Conservation (phyloP, 2,888 invertebrate genomes). For the Drosophila fulvimacula region DNA sequence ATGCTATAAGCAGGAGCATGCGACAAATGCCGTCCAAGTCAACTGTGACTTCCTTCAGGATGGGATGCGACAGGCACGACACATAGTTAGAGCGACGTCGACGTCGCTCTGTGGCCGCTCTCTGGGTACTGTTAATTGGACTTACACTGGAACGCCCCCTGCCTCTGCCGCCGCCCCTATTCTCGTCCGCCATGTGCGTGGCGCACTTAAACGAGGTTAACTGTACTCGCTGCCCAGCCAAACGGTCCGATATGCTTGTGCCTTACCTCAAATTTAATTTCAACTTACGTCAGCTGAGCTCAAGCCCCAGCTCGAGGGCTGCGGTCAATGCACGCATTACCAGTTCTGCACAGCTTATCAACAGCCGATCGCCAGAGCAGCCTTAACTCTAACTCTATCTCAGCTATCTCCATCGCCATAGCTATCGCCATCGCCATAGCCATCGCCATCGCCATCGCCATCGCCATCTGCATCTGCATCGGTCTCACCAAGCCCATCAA, state of each 20-base stretch:
- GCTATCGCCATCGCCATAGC: conserved; percentile 17
- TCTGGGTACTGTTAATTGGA: conserved; percentile 74
- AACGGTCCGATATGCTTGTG: conserved; percentile 38
- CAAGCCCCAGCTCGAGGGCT: conserved; percentile 56
- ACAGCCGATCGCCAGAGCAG: conserved; percentile 57
- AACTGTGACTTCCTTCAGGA: conserved; percentile 76
- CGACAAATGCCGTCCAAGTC: conserved; percentile 72
- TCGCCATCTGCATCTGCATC: conserved; percentile 41
- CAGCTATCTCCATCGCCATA: conserved; percentile 14
- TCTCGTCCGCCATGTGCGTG: conserved; percentile 62
- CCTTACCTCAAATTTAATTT: conserved; percentile 73
- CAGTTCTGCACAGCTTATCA: conserved; percentile 70
- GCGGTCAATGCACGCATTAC: conserved; percentile 79
- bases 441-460: conserved; percentile 38
- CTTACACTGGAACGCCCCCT: conserved; percentile 62
- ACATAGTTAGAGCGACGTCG: conserved; percentile 51
- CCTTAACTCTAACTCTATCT: conserved; percentile 18
- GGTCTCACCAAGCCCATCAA: conserved; percentile 63
- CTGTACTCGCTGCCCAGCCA: conserved; percentile 68
- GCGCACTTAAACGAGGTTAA: conserved; percentile 79
- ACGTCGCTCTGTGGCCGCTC: conserved; percentile 48
- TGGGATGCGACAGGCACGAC: conserved; percentile 57
- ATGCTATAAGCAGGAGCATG: conserved; percentile 78
- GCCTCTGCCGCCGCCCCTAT: not conserved
- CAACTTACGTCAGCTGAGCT: conserved; percentile 66